Conservation (phyloP, 2,113 vertebrate genomes). For the Cottus gobio region DNA sequence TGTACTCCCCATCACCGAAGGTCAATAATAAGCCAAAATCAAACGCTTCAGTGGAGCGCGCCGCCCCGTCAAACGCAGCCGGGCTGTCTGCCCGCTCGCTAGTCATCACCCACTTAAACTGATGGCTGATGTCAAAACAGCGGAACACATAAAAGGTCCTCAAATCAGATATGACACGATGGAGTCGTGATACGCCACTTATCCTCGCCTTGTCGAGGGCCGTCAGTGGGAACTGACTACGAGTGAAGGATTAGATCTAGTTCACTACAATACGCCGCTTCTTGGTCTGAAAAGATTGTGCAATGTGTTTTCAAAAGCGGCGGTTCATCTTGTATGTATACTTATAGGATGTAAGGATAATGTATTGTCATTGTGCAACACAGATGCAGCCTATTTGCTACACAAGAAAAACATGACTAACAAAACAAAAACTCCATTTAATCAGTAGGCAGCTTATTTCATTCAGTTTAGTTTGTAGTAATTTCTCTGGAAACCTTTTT, state of each 20-base stretch:
- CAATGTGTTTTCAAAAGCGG: not conserved
- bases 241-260: not conserved
- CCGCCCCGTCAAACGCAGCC: constrained; percentile 50
- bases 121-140: constrained; percentile 55
- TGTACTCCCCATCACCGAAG: constrained; percentile 18
- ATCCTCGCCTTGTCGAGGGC: constrained; percentile 7
- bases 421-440: not conserved
- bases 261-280: not conserved
- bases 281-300: not conserved
- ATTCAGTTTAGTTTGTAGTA: not conserved
- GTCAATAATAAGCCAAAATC: constrained; percentile 72
- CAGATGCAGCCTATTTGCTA: too few relatives aligned
- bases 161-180: constrained; percentile 58
- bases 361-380: not conserved
- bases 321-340: not conserved
- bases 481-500: not conserved
- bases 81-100: constrained; percentile 21
- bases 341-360: not conserved
- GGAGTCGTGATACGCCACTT: constrained; percentile 28
- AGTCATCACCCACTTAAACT: constrained; percentile 51
- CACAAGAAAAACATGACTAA: too few relatives aligned
- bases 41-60: constrained; percentile 62
- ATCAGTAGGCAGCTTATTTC: not conserved
- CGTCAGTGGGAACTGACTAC: constrained; percentile 22
- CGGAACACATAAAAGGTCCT: constrained; percentile 33